phyloP scores from a whole-genome alignment of 2,113 vertebrate genomes.

The Ceuthmochares aereus region DNA sequence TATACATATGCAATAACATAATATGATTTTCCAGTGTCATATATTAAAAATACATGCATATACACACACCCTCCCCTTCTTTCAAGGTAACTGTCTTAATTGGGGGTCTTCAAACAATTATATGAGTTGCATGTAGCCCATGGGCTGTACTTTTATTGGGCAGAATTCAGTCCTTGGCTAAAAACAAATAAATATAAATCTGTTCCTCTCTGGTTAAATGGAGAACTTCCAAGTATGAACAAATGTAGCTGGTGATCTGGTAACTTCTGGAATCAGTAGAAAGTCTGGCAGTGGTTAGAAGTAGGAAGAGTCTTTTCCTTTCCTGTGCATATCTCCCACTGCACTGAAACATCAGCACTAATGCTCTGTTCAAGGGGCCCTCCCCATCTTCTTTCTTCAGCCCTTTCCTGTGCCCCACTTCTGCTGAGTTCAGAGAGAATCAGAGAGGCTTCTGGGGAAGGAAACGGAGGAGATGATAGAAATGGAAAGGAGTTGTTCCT shows the following conservation, averaged over 20 bases:
- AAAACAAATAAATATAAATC: not conserved
- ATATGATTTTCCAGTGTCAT: not conserved
- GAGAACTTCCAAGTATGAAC: not conserved
- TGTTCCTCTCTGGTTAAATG: not conserved
- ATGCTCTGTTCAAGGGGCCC: not conserved
- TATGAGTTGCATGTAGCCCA: not conserved
- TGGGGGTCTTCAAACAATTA: not conserved
- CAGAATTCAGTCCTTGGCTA: not conserved
- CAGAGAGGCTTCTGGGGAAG: not conserved
- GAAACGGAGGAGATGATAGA: not conserved
- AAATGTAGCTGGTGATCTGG: not conserved
- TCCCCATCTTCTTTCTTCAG: not conserved
- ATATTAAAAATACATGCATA: not conserved
- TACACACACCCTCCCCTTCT: not conserved
- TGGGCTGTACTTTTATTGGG: not conserved
- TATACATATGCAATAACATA: too few relatives aligned
- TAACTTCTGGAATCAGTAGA: not conserved
- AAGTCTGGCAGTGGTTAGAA: not conserved
- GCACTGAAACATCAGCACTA: not conserved
- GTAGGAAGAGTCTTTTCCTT: not conserved
- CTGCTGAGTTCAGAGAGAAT: not conserved
- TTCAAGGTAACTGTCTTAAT: not conserved
- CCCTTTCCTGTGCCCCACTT: not conserved
- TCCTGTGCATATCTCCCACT: not conserved
- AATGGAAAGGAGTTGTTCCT: not conserved